A percentile compares a stretch with the other conserved stretches of the same genome.
Conservation (phyloP, 2,888 invertebrate genomes). For the Dusona sp. region DNA sequence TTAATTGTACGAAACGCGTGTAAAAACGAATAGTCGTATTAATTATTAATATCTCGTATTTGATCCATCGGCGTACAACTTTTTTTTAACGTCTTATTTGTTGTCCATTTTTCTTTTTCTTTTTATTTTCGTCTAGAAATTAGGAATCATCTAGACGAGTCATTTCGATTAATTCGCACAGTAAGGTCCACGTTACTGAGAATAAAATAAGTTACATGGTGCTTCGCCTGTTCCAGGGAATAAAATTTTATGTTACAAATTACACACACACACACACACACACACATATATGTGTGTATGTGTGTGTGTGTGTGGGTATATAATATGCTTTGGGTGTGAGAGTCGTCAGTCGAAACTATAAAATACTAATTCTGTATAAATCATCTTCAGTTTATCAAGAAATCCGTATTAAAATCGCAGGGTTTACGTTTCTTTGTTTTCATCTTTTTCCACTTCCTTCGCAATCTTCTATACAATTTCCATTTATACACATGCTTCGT, state of each 20-base stretch:
- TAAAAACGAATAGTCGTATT: slow-evolving; percentile 43
- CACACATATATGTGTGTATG: not conserved
- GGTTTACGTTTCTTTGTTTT: slow-evolving; percentile 59
- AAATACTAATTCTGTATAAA: slow-evolving; percentile 75
- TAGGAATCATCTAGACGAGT: slow-evolving; percentile 76
- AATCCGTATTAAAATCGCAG: slow-evolving; percentile 55
- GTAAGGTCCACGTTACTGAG: slow-evolving; percentile 79
- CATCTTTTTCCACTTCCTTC: slow-evolving; percentile 63
- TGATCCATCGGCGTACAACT: slow-evolving; percentile 42
- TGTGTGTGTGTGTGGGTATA: not conserved
- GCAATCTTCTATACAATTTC: slow-evolving; percentile 71
- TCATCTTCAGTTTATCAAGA: slow-evolving; percentile 58
- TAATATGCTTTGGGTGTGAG: slow-evolving; percentile 80
- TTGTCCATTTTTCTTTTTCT: slow-evolving; percentile 63
- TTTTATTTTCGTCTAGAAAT: slow-evolving; percentile 70
- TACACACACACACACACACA: too few species aligned
- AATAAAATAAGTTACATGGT: slow-evolving; percentile 82
- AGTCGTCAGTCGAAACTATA: slow-evolving; percentile 80
- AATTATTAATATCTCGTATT: slow-evolving; percentile 15
- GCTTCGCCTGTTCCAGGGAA: slow-evolving; percentile 72
- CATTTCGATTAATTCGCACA: slow-evolving; percentile 74
- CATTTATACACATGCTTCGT: slow-evolving; percentile 70
- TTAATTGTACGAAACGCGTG: not conserved
- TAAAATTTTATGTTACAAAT: slow-evolving; percentile 81
- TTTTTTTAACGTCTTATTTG: slow-evolving; percentile 62